These are phyloP conservation scores for Nemurella pictetii DNA, from an alignment of 2,888 invertebrate species.

Conservation along the genomic window DNA sequence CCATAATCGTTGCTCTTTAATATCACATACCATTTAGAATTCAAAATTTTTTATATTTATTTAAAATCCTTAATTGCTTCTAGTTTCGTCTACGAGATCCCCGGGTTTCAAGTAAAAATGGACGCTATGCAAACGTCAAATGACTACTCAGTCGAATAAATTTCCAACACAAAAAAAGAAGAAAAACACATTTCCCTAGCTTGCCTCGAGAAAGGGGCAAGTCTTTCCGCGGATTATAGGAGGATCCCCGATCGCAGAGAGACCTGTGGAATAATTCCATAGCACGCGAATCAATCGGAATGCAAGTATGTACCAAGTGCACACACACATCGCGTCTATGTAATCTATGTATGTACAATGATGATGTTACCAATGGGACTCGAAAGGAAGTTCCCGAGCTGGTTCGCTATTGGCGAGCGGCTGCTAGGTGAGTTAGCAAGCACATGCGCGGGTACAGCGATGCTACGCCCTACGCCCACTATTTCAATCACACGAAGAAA, in stretches of 20 bases:
- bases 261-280: not conserved
- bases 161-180: not conserved
- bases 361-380: constrained; percentile 12
- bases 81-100: not conserved
- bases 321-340: not conserved
- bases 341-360: constrained; percentile 12
- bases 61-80: no score
- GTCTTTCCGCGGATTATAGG: not conserved
- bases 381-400: not conserved
- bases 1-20: no score
- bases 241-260: not conserved
- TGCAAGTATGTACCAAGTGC: not conserved
- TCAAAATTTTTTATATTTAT: no score
- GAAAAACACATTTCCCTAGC: not conserved
- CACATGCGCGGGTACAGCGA: not conserved
- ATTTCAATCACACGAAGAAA: not conserved
- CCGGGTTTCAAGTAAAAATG: not conserved
- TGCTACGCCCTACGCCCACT: constrained; percentile 19
- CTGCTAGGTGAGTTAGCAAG: not conserved
- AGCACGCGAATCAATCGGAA: not conserved
- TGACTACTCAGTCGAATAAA: not conserved
- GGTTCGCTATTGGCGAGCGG: constrained; percentile 1
- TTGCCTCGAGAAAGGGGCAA: not conserved
- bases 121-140: not conserved
- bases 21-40: no score